Evolutionary conservation across 2,113 vertebrate genomes (phyloP), one percentile per base, ranked within the genome.

Genomic region (Podarcis raffonei): DNA sequence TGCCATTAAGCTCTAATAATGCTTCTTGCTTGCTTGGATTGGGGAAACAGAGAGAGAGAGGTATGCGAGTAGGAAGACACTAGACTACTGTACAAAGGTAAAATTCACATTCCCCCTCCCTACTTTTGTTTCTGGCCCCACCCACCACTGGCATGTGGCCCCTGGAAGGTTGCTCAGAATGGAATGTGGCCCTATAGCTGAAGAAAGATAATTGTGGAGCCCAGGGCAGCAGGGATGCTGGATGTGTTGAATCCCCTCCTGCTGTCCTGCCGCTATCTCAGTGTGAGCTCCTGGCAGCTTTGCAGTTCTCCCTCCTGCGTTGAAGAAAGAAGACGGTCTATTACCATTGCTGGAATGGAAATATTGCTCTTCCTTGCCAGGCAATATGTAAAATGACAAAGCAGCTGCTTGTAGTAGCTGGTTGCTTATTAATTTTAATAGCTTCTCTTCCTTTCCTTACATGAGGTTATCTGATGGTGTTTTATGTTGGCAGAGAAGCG

Each of bases 361-460:
- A 92, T 13, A 30, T 62, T 79, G 9, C 25, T 81, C 69, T 86
- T 35, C 68, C 83, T 90, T 18, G 3, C 32, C 86, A 89, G 20
- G 5, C 32, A 88, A 25, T 23, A 42, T 85, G 91, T 37, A 59
- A 13, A 81, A 81, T 69, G 25, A 91, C 81, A 92, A 86, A 84
- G 59, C 16, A 81, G 37, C 30, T 91, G 80, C 74, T 74, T 87
- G 87, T 88, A 90, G 72, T 75, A 30, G 35, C 9, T 77, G 53
- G 80, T 86, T 91, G 89, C 83, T 85, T 87, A 90, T 16, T 89
- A 18, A 90, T 91, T 85, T 75, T 53, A 85, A 81, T 81, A 59
- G 69, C 77, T 37, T 81, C 48, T 85, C 87, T 89, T 93, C 69
- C 82, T 74, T 85, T 59, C 57, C 57, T 79, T 57, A 2, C 71